Base-by-base conservation (phyloP, 2,797 vertebrate species). In the Pristis pectinata region DNA sequence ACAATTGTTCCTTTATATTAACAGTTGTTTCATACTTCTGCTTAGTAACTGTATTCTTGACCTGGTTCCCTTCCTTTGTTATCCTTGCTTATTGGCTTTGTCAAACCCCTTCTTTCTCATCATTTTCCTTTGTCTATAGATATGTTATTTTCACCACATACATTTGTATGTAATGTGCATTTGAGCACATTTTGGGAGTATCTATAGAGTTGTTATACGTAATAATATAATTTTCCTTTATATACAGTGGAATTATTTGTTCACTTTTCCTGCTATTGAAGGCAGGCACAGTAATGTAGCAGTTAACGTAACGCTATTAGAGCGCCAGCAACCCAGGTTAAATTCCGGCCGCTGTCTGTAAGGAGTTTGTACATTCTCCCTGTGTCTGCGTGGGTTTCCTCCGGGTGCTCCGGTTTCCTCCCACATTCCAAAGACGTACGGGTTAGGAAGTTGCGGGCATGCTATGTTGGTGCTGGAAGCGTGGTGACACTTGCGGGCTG, bases 251-350 rank as follows among this genome's bases (percentile, higher is more conserved):
- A 89, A 37, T 44, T 92, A 17, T 85, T 53, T 30, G 37, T 95
- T 70, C 95, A 56, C 94, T 95, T 79, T 53, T 95, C 72, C 94
- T n/a, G 95, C 30, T 87, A 44, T 67, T n/a, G n/a, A n/a, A n/a
- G n/a, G n/a, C n/a, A n/a, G n/a, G n/a, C n/a, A n/a, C n/a, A n/a
- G n/a, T n/a, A n/a, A n/a, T n/a, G n/a, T n/a, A n/a, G n/a, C n/a
- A n/a, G n/a, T n/a, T n/a, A n/a, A n/a, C n/a, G n/a, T n/a, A n/a
- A n/a, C n/a, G n/a, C n/a, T n/a, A n/a, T n/a, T n/a, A n/a, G n/a
- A n/a, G n/a, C n/a, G n/a, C n/a, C n/a, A n/a, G n/a, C n/a, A n/a
- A n/a, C n/a, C n/a, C n/a, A n/a, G n/a, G n/a, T n/a, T n/a, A n/a
- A n/a, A n/a, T n/a, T n/a, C n/a, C n/a, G n/a, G n/a, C n/a, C n/a